Evolutionary conservation across 2,888 invertebrate species (phyloP).

Genomic region (Brachyptera putata): DNA sequence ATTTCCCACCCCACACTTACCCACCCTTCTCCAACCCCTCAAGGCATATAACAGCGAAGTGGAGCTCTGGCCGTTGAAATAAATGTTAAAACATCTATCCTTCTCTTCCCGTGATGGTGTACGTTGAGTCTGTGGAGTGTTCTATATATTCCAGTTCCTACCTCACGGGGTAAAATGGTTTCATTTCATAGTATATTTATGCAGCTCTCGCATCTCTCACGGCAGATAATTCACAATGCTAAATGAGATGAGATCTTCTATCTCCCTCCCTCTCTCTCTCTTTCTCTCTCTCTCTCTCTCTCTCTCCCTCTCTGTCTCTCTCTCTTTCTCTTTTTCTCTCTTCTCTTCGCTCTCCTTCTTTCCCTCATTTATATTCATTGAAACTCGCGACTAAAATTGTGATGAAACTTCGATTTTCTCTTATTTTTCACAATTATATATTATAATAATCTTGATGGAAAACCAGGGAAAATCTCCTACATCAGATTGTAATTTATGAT

Average conservation of each 20-base stretch:
- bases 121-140: no score
- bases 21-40: no score
- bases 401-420: background rate
- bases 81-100: background rate
- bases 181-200: constrained; percentile 9
- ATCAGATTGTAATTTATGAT: no score
- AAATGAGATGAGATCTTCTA: background rate
- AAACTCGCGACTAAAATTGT: background rate
- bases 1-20: background rate
- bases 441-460: no score
- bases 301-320: background rate
- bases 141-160: no score
- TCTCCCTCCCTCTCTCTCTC: background rate
- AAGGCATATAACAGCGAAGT: no score
- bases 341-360: background rate
- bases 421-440: no score
- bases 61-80: no score
- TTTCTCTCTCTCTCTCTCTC: background rate
- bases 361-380: constrained; percentile 8
- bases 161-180: background rate
- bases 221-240: background rate
- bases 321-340: background rate
- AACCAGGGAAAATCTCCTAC: constrained; percentile 1
- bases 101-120: no score
- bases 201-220: constrained; percentile 2